Evolutionary conservation across 1,140 invertebrate genomes (phyloP).

Genomic region (Araneus ventricosus): DNA sequence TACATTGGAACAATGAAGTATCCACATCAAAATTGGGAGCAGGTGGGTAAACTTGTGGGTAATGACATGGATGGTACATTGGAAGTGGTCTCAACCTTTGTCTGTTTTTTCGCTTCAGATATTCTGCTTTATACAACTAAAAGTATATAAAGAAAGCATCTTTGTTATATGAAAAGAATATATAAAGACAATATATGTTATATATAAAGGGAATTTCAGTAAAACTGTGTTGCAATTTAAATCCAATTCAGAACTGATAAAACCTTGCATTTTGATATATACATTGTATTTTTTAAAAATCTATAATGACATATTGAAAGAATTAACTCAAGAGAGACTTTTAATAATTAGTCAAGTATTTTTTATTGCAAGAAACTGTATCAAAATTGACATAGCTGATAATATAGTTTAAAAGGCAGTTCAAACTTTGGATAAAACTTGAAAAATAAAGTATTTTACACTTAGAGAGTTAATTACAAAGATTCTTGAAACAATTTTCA

Average conservation of each 20-base stretch:
- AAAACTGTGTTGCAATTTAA: background rate
- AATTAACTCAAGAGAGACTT: background rate
- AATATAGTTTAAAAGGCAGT: no score
- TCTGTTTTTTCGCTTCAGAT: background rate
- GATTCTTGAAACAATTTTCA: no score
- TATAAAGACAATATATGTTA: no score
- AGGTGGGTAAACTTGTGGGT: background rate
- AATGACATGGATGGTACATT: constrained; percentile 16
- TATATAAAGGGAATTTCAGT: no score
- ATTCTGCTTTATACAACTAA: constrained; percentile 2
- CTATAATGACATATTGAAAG: background rate
- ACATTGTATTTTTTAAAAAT: background rate
- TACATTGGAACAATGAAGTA: background rate
- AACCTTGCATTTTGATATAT: background rate
- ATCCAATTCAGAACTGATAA: background rate
- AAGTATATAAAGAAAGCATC: background rate
- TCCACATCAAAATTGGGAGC: background rate
- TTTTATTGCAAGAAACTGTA: no score
- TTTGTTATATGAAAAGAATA: background rate
- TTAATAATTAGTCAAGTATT: no score
- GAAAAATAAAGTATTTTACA: no score
- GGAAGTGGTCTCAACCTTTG: background rate
- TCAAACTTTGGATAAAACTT: no score
- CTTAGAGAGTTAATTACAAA: no score
- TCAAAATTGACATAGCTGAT: no score